These are phyloP conservation scores for Scrobipalpa atriplicella DNA, from an alignment of 2,888 invertebrate species.

Conservation along the genomic window DNA sequence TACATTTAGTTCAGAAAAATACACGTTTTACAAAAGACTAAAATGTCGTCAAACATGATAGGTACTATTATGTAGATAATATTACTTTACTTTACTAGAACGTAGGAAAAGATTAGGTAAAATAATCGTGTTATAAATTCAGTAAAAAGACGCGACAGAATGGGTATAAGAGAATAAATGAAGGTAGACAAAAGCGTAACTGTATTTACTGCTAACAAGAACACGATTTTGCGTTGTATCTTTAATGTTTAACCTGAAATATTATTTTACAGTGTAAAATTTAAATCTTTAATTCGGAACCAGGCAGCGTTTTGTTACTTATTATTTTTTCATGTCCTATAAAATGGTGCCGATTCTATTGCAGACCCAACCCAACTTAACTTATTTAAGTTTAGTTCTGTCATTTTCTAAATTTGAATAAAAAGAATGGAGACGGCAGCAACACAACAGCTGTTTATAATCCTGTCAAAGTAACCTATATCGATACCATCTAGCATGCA, in stretches of 20 bases:
- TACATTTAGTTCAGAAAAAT: too few species aligned
- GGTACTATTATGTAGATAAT: neutral
- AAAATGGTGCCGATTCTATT: too few species aligned
- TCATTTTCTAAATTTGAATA: too few species aligned
- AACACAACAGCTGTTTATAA: too few species aligned
- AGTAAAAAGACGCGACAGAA: conserved; percentile 13
- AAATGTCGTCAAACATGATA: neutral
- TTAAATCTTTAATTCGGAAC: too few species aligned
- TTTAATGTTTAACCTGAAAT: neutral
- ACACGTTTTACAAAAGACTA: neutral
- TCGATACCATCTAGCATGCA: too few species aligned
- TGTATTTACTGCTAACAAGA: conserved; percentile 29
- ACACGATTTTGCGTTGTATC: neutral
- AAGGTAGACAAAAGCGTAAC: conserved; percentile 20
- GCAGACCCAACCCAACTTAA: too few species aligned
- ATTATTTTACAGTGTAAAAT: neutral
- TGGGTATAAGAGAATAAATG: conserved; percentile 3
- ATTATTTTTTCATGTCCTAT: too few species aligned
- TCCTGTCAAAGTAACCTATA: too few species aligned
- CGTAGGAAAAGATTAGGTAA: neutral
- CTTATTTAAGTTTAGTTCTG: too few species aligned
- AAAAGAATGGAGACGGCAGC: too few species aligned
- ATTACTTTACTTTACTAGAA: neutral
- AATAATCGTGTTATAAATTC: conserved; percentile 14
- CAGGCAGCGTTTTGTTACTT: too few species aligned